These are phyloP conservation scores for Tauraco erythrolophus DNA, from an alignment of 2,113 vertebrate genomes.

Conservation along the genomic window DNA sequence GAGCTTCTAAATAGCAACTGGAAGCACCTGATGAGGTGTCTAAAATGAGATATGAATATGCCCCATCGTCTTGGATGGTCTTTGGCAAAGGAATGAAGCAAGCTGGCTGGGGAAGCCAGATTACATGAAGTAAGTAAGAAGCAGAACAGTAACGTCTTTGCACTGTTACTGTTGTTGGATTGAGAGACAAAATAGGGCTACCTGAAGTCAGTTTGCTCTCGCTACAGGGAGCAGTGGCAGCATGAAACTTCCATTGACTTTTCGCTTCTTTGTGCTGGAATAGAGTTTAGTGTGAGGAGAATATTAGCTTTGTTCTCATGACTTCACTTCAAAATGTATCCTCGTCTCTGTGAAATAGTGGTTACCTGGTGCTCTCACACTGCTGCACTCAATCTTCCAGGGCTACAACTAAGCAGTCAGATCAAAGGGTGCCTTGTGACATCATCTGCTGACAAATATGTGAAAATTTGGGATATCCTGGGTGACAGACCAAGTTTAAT, in stretches of 20 bases:
- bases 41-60: not conserved
- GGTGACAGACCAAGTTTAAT: constrained; percentile 91
- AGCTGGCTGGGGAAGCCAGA: not conserved
- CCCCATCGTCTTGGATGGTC: not conserved
- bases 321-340: not conserved
- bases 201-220: not conserved
- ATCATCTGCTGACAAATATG: constrained; percentile 90
- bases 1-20: not conserved
- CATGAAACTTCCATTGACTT: not conserved
- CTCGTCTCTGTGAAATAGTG: not conserved
- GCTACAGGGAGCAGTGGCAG: not conserved
- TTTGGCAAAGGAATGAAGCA: not conserved
- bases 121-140: not conserved
- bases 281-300: not conserved
- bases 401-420: constrained; percentile 93
- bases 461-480: constrained; percentile 97
- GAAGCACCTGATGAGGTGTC: not conserved
- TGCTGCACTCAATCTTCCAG: constrained; percentile 61
- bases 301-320: not conserved
- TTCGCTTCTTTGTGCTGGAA: not conserved
- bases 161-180: not conserved
- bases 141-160: too few species aligned
- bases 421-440: constrained; percentile 95
- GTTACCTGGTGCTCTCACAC: not conserved
- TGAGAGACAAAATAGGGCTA: not conserved